Conservation (phyloP, 1,140 invertebrate species). For the Pollicipes pollicipes region DNA sequence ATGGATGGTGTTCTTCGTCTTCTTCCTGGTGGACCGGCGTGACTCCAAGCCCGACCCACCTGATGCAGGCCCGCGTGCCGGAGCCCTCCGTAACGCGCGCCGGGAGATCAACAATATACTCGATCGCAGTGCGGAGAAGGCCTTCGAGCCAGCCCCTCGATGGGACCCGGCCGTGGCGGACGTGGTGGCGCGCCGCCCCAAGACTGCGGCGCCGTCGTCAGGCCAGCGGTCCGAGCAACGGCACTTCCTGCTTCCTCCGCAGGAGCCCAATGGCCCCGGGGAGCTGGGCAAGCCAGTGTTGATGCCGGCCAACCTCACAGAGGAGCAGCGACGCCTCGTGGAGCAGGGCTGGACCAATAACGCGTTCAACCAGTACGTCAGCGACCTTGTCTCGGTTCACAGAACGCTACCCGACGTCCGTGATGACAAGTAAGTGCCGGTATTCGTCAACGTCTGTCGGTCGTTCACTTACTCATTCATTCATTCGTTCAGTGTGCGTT, state of each 20-base stretch:
- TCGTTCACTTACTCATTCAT: too few species aligned
- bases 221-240: background rate
- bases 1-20: too few species aligned
- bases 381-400: constrained; percentile 90
- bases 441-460: too few species aligned
- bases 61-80: too few species aligned
- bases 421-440: constrained; percentile 36
- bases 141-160: too few species aligned
- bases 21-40: too few species aligned
- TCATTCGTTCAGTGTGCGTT: too few species aligned
- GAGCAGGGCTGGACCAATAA: constrained; percentile 93
- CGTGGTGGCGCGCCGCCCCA: background rate
- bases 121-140: too few species aligned
- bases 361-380: constrained; percentile 96
- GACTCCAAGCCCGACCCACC: too few species aligned
- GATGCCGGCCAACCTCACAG: background rate
- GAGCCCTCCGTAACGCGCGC: too few species aligned
- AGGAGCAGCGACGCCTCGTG: constrained; percentile 34
- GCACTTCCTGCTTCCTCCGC: background rate
- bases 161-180: too few species aligned
- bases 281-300: background rate
- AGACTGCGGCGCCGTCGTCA: background rate
- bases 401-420: constrained; percentile 78
- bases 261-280: background rate
- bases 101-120: too few species aligned